Evolutionary conservation across 2,113 vertebrate genomes (phyloP).

Genomic region (Ascaphus truei): DNA sequence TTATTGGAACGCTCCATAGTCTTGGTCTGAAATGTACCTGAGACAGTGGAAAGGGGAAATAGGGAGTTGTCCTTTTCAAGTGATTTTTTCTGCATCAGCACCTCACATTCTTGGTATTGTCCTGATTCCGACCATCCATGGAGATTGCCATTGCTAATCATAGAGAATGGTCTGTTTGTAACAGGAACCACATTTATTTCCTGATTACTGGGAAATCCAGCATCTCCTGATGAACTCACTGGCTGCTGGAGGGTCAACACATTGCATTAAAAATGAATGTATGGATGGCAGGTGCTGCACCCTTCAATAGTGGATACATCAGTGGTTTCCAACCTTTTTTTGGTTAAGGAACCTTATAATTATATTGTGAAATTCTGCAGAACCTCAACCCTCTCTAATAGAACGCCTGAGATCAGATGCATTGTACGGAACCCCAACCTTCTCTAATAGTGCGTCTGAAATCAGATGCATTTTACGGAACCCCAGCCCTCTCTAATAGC

Average conservation of each 20-base stretch:
- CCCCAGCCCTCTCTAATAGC: too few species aligned
- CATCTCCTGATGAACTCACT: neutral
- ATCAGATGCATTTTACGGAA: too few species aligned
- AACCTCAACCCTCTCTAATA: too few species aligned
- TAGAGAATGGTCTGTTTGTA: neutral
- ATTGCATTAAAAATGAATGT: neutral
- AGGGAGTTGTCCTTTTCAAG: conserved; percentile 19
- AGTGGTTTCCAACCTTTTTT: too few species aligned
- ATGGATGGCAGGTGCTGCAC: neutral
- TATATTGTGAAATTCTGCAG: too few species aligned
- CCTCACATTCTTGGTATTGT: neutral
- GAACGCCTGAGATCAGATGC: too few species aligned
- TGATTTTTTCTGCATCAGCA: neutral
- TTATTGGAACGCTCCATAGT: too few species aligned
- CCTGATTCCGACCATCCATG: neutral
- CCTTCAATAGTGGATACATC: neutral
- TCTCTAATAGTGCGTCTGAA: too few species aligned
- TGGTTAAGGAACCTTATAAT: too few species aligned
- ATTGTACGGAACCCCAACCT: too few species aligned
- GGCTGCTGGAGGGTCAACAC: conserved; percentile 15
- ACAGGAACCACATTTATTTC: neutral
- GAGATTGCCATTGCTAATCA: neutral
- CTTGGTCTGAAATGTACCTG: too few species aligned
- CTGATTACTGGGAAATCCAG: neutral
- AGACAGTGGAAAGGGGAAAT: neutral